These are phyloP conservation scores for Tenthredo livida DNA, from an alignment of 2,888 invertebrate genomes.

Conservation along the genomic window DNA sequence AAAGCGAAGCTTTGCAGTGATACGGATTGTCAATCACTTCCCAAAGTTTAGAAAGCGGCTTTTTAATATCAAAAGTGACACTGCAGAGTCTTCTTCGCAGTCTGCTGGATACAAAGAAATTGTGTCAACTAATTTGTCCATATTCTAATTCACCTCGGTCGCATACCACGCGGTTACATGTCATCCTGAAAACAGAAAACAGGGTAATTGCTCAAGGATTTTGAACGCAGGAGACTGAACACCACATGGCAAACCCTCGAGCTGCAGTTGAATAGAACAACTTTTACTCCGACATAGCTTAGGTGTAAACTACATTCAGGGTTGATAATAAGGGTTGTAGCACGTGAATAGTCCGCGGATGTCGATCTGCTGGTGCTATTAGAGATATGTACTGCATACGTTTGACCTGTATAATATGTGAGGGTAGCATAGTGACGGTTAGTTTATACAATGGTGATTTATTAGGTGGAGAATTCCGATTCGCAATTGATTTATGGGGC, in stretches of 20 bases:
- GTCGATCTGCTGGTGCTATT: not conserved
- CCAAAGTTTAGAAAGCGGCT: no score
- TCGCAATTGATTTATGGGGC: slow-evolving; percentile 64
- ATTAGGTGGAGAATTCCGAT: slow-evolving; percentile 69
- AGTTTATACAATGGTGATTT: slow-evolving; percentile 67
- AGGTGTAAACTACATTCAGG: not conserved
- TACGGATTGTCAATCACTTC: no score
- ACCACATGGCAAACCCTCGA: not conserved
- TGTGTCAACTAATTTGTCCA: slow-evolving; percentile 20
- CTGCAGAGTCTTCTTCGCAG: no score
- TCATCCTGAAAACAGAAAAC: not conserved
- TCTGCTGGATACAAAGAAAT: no score
- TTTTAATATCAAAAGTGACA: no score
- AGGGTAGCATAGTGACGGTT: slow-evolving; percentile 53
- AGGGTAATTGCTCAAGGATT: not conserved
- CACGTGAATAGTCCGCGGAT: not conserved
- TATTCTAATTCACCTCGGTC: slow-evolving; percentile 8
- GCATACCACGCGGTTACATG: slow-evolving; percentile 11
- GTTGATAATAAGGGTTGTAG: not conserved
- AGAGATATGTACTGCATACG: not conserved
- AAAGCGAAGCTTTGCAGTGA: no score
- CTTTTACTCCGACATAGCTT: not conserved
- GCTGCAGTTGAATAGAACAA: no score
- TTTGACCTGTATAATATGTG: slow-evolving; percentile 48
- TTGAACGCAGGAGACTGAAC: not conserved